A percentile compares a stretch with the other conserved stretches of the same genome.
Evolutionary conservation across 2,113 vertebrate genomes (phyloP).

Genomic region (Periophthalmus modestus): DNA sequence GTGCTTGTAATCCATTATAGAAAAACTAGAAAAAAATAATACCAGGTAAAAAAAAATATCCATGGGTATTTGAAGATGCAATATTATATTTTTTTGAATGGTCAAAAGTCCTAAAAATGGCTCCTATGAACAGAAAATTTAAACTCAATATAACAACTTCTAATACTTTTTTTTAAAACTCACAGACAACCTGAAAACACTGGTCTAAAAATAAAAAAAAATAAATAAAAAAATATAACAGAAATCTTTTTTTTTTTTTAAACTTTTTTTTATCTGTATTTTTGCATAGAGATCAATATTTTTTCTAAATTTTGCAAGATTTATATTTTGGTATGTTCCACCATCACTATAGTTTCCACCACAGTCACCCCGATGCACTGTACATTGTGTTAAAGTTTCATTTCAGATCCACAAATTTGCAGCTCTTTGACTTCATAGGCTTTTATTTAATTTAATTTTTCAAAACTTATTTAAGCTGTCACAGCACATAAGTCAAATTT

Average conservation of each 20-base stretch:
- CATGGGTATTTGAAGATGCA: no score
- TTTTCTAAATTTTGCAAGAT: not conserved
- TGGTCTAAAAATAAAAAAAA: not conserved
- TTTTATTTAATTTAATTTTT: constrained; percentile 78
- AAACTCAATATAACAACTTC: no score
- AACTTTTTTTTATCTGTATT: no score
- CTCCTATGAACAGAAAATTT: no score
- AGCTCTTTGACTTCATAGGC: constrained; percentile 52
- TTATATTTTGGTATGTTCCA: not conserved
- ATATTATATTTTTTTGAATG: no score
- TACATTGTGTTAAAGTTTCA: constrained; percentile 57
- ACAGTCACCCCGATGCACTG: constrained; percentile 77
- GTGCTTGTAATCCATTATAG: no score
- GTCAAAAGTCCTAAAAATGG: no score
- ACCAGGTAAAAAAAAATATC: no score
- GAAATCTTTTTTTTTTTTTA: no score
- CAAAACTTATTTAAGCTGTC: constrained; percentile 79
- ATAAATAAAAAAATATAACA: not conserved
- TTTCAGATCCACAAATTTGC: constrained; percentile 28
- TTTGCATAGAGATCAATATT: not conserved
- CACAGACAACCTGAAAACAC: not conserved
- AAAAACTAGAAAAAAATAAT: no score
- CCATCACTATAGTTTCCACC: constrained; percentile 36
- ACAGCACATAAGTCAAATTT: constrained; percentile 76
- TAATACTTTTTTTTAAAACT: no score